phyloP scores from a whole-genome alignment of 2,888 invertebrate species.

The Lochmaea crataegi region DNA sequence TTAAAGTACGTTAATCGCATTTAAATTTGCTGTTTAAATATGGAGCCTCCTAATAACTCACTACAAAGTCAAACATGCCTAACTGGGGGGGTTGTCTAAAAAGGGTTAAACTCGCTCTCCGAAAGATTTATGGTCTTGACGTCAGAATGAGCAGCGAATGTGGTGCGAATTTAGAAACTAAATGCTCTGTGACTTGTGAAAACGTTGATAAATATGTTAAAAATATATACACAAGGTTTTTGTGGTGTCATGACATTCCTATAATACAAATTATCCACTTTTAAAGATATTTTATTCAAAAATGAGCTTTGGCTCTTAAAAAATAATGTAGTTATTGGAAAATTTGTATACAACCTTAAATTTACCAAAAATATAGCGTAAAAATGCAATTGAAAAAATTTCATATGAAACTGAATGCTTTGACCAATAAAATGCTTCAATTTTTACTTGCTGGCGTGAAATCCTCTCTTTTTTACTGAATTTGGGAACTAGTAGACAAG shows the following conservation, averaged over 20 bases:
- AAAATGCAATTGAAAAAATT: no score
- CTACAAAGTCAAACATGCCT: constrained; percentile 60
- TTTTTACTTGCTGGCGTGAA: no score
- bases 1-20: constrained; percentile 64
- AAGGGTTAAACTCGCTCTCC: constrained; percentile 57
- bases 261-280: no score
- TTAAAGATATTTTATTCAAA: no score
- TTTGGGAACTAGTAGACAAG: no score
- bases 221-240: neutral
- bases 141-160: constrained; percentile 55
- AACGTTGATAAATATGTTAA: constrained; percentile 25
- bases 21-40: constrained; percentile 61
- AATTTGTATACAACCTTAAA: no score
- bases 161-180: constrained; percentile 55
- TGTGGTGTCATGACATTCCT: neutral
- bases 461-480: no score
- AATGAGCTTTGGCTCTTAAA: no score
- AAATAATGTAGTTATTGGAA: no score
- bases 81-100: constrained; percentile 42
- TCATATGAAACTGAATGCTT: no score
- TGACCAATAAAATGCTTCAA: no score
- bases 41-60: constrained; percentile 59
- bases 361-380: no score
- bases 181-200: constrained; percentile 27
- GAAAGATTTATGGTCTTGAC: constrained; percentile 62